Evolutionary conservation across 1,140 invertebrate species (phyloP), one percentile per base, ranked within the genome.

Genomic region (Elymnias hypermnestra): DNA sequence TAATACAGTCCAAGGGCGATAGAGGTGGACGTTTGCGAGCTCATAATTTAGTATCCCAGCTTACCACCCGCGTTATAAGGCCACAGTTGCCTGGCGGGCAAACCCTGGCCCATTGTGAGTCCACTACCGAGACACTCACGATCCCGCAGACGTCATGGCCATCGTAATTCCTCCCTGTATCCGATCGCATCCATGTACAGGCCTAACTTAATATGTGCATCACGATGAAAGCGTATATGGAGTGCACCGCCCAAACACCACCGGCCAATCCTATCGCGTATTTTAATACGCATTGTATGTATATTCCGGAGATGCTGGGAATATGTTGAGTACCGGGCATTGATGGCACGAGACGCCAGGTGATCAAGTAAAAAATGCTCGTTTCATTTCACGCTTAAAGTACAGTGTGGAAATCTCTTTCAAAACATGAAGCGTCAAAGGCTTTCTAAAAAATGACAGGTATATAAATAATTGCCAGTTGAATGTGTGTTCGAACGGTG

Each of bases 171-270:
- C 68, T 56, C n/a, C 55, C 53, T 65, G 63, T 59, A 67, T 65
- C 72, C 56, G 56, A 62, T 68, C n/a, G 62, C 63, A 71, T 66
- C 72, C 78, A 76, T 83, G 73, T 83, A 78, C 52, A 83, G 58
- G 57, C 56, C 75, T 67, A 79, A 76, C 74, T 84, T 82, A 84
- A 84, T 84, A 84, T 84, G 79, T 84, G 77, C 77, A 78, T 82
- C 81, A 82, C 81, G 81, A 84, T 65, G 43, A 49, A 15, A 0
- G 61, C 73, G 61, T 81, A 82, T 76, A 81, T 75, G 81, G 77
- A 44, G 40, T 54, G 62, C 42, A 61, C 63, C 57, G 65, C 77
- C 77, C 75, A 73, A 67, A 60, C 53, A 47, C 44, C 62, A 53
- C 49, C 69, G 67, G 57, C 81, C 77, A 79, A 79, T 84, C 77